Base-by-base conservation (phyloP, 1,140 invertebrate species). In the Micrasema longulum region DNA sequence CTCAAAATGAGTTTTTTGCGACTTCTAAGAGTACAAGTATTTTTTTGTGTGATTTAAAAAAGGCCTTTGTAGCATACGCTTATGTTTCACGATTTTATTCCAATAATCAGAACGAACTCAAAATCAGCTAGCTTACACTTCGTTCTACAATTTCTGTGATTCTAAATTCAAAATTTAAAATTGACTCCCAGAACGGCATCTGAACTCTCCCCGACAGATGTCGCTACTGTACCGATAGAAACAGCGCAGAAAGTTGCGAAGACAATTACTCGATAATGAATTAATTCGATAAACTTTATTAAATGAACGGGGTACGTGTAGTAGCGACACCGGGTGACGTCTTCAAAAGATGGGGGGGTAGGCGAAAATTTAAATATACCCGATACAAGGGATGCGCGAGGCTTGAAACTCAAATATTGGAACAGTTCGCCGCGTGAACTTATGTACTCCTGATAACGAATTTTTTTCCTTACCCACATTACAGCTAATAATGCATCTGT, bases 241-340 rank as follows among this genome's bases (percentile, higher is more conserved):
- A n/a, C n/a, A 26, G 18, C 41, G 41, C 11, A 10, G 47, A 66
- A 74, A 74, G 67, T 74, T 74, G 48, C 72, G 43, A 74, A 74
- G 72, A 74, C 62, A 74, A 74, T 74, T 74, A 74, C 68, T 63
- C 72, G 68, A 74, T 74, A 74, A 74, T 74, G 72, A 74, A 74
- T 74, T 74, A 74, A 74, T 74, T 74, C 72, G 72, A 74, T 74
- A 70, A 74, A 74, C 72, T 74, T 74, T 74, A 74, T 74, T 70
- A 74, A 74, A 68, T 65, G 71, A 72, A 73, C 50, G 60, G 69
- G 60, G 60, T 47, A 45, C 50, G 53, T 53, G 48, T 43, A 52
- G 47, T 55, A 9, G 35, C 23, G 60, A 20, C 55, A 64, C 36
- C 41, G 64, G 50, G 55, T 69, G 55, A 45, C 43, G 36, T 36